Base-by-base conservation (phyloP, 1,140 invertebrate genomes). In the Heliconius himera region DNA sequence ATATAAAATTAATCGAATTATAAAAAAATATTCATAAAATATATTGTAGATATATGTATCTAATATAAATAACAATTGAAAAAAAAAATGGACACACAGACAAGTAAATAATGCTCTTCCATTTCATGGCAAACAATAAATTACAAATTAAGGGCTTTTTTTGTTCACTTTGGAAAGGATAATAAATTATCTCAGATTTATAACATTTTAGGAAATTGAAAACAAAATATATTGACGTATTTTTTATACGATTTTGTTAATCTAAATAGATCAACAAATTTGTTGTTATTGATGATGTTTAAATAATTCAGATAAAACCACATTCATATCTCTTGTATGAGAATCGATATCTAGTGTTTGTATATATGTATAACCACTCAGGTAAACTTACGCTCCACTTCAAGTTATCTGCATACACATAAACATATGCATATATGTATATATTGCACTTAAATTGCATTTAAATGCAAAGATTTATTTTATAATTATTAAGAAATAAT, bases 171-270 rank as follows among this genome's bases (percentile, higher is more conserved):
- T 60, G 56, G n/a, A 26, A 60, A 60, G 56, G 56, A 60, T 60
- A 60, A 60, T 60, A 60, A 60, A 60, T 60, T 60, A 60, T 60
- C 56, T 26, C 56, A 60, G 22, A 60, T 60, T 60, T 60, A 60
- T 60, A 60, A 60, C 56, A 60, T 60, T 60, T 60, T 60, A 60
- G 56, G 56, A 60, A 60, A 60, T 60, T 60, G 56, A 60, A 60
- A 60, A 60, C n/a, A 60, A 60, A 9, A 60, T 60, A 11, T 60
- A 60, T 60, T 60, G 56, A 60, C 22, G n/a, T 60, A 60, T 60
- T 60, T n/a, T 22, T 60, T n/a, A 16, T 16, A 4, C 8, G 26
- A 26, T 1, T 26, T 26, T 26, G 26, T 26, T 26, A 26, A 26
- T 26, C 26, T 26, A 26, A 26, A 26, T 26, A 54, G 51, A 60